A percentile compares a stretch with the other conserved stretches of the same genome.
Evolutionary conservation across 1,140 invertebrate genomes (phyloP).

Genomic region (Lucilia sericata): DNA sequence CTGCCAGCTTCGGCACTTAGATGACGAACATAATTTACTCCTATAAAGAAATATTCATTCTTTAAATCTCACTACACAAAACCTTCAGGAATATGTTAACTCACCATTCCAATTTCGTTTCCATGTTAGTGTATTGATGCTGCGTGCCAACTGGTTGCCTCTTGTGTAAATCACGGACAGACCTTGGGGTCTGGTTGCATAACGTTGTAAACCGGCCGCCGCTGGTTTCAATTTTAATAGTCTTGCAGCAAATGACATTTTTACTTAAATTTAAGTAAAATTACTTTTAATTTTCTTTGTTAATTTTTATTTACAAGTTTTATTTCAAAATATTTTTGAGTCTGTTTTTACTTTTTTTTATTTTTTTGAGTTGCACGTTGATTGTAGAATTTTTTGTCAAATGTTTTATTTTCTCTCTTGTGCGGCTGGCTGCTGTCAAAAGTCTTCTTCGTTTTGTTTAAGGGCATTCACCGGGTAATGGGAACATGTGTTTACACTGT

Average conservation of each 20-base stretch:
- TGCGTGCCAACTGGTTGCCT: too few relatives aligned
- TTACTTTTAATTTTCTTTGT: neutral
- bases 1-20: neutral
- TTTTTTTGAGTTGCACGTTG: neutral
- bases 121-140: constrained; percentile 25
- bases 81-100: neutral
- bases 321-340: neutral
- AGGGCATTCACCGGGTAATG: neutral
- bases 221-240: constrained; percentile 23
- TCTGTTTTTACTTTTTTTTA: neutral
- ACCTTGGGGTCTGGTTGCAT: constrained; percentile 45
- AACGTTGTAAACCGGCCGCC: constrained; percentile 40
- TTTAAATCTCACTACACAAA: neutral
- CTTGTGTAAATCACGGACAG: too few relatives aligned
- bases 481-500: neutral
- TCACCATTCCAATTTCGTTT: constrained; percentile 38
- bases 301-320: neutral
- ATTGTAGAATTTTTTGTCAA: neutral
- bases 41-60: constrained; percentile 6
- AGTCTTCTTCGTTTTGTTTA: neutral
- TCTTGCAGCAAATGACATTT: constrained; percentile 46
- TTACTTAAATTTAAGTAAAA: neutral
- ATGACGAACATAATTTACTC: constrained; percentile 17
- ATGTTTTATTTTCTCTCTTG: neutral
- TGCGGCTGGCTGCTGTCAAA: neutral